phyloP scores from a whole-genome alignment of 2,113 vertebrate genomes.

The Oryzias celebensis region DNA sequence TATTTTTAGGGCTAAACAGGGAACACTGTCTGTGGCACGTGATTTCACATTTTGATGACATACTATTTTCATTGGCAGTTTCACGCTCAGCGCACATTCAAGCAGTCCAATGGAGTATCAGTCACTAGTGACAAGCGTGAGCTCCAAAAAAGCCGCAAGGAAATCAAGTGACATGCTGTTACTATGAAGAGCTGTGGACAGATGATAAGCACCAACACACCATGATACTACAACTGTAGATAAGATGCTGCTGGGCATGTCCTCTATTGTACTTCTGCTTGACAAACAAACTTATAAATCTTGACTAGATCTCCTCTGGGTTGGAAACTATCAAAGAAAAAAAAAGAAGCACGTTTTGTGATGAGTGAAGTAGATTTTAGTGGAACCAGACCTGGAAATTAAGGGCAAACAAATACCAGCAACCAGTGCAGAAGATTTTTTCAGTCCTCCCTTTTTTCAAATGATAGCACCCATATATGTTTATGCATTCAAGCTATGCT shows the following conservation, averaged over 20 bases:
- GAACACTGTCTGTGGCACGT: slow-evolving; percentile 15
- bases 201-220: slow-evolving; percentile 39
- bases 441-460: not conserved
- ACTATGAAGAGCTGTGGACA: slow-evolving; percentile 40
- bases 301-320: slow-evolving; percentile 2
- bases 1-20: too few species aligned
- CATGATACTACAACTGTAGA: slow-evolving; percentile 34
- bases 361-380: not conserved
- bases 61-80: not conserved
- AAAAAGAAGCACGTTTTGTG: not conserved
- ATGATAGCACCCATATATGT: not conserved
- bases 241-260: slow-evolving; percentile 32
- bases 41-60: slow-evolving; percentile 10
- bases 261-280: slow-evolving; percentile 14
- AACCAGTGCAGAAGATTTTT: too few species aligned
- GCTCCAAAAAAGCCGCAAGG: slow-evolving; percentile 18
- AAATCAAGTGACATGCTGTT: slow-evolving; percentile 37
- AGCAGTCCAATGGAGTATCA: slow-evolving; percentile 23
- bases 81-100: slow-evolving; percentile 3
- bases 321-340: slow-evolving; percentile 2
- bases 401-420: too few species aligned
- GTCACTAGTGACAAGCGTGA: slow-evolving; percentile 18
- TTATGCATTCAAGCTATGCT: not conserved
- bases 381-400: not conserved
- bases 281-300: slow-evolving; percentile 28